Percentiles rank a stretch among this genome's conserved stretches.
Evolutionary conservation across 2,797 vertebrate species (phyloP).

Genomic region (Clarias platycephalus): DNA sequence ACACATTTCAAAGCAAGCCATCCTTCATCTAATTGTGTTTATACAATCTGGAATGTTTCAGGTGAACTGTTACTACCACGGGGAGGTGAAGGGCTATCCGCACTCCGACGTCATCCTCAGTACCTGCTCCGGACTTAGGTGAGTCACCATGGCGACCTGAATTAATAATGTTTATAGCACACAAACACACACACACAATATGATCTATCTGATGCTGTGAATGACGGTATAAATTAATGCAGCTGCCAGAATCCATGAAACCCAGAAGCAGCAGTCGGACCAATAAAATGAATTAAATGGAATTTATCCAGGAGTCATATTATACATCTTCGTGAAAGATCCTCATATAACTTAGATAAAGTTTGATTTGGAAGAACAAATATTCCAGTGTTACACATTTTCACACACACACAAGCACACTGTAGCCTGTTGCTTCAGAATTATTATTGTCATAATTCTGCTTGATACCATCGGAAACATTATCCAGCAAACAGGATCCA

Average conservation of each 20-base stretch:
- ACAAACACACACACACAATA: not conserved
- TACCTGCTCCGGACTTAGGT: conserved; percentile 75
- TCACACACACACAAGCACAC: conserved; percentile 46
- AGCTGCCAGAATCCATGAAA: not conserved
- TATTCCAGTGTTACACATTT: conserved; percentile 15
- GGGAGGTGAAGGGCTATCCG: conserved; percentile 69
- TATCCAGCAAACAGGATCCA: conserved; percentile 56
- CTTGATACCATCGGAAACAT: conserved; percentile 63
- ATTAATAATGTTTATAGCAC: not conserved
- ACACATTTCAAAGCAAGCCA: not conserved
- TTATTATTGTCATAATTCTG: conserved; percentile 64
- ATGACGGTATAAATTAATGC: not conserved
- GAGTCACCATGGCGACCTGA: conserved; percentile 54
- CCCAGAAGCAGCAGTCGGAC: conserved; percentile 16
- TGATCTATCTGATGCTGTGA: not conserved
- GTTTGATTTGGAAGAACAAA: conserved; percentile 52
- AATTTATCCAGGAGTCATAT: conserved; percentile 38
- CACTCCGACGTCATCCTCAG: conserved; percentile 76
- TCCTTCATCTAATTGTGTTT: not conserved
- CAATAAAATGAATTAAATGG: not conserved
- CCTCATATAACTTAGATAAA: not conserved
- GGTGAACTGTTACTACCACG: conserved; percentile 81
- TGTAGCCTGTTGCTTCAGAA: conserved; percentile 59
- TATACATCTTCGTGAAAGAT: not conserved
- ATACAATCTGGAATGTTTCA: conserved; percentile 51